These are phyloP conservation scores for Morphnarchus princeps DNA, from an alignment of 2,113 vertebrate species.

Conservation along the genomic window DNA sequence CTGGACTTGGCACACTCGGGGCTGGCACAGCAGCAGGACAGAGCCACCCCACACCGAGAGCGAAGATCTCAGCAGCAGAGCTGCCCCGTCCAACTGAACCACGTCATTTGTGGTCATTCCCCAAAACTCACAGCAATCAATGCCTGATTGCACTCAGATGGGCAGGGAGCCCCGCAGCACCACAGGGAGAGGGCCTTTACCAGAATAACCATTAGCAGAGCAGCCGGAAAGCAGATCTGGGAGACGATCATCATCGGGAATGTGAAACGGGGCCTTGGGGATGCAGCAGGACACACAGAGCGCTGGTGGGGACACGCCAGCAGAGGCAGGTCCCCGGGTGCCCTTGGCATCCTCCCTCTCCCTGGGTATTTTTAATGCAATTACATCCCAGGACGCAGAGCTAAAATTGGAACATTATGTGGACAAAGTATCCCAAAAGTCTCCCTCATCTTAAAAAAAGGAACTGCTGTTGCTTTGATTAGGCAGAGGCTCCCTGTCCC, in stretches of 20 bases:
- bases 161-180: neutral
- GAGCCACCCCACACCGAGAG: fast-evolving
- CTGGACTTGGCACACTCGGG: fast-evolving
- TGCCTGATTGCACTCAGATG: fast-evolving
- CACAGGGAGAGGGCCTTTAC: neutral
- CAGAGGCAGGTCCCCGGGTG: neutral
- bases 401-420: constrained; percentile 67
- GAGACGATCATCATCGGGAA: neutral
- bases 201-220: constrained; percentile 10
- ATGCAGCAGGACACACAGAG: neutral
- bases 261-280: neutral
- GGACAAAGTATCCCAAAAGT: constrained; percentile 51
- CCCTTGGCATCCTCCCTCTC: constrained; percentile 33
- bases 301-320: neutral
- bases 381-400: constrained; percentile 3
- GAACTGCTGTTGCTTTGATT: constrained; percentile 10
- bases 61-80: neutral
- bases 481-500: neutral
- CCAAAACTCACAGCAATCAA: fast-evolving
- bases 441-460: neutral
- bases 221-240: constrained; percentile 1
- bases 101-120: fast-evolving
- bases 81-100: fast-evolving
- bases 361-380: constrained; percentile 47
- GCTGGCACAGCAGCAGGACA: neutral